These are phyloP conservation scores for Acanthisitta chloris DNA, from an alignment of 2,113 vertebrate species.

Conservation along the genomic window DNA sequence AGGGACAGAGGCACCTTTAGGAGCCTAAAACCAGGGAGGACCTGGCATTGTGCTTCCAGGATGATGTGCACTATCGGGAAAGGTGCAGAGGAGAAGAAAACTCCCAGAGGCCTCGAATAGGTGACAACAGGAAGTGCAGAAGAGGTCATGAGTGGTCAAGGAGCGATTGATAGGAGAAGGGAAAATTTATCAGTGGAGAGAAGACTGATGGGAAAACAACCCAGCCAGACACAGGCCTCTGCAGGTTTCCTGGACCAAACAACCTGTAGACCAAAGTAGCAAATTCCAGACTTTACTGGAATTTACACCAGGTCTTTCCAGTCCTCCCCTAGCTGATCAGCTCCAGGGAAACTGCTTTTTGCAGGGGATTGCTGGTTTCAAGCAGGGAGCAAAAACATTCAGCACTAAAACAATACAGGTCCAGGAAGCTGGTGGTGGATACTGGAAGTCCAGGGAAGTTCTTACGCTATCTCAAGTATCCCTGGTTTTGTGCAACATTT, in stretches of 20 bases:
- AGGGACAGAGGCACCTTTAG: too few species aligned
- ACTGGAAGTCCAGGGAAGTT: background rate
- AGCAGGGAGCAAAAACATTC: fast-evolving
- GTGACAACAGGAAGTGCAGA: too few species aligned
- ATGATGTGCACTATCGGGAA: too few species aligned
- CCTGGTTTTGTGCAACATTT: fast-evolving
- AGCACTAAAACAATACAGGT: fast-evolving
- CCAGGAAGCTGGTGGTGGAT: background rate
- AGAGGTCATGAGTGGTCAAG: too few species aligned
- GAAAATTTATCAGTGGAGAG: too few species aligned
- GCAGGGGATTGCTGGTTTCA: background rate
- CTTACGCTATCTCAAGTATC: fast-evolving
- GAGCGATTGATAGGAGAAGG: background rate
- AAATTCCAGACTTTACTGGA: background rate
- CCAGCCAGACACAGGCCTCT: too few species aligned
- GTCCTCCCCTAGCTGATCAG: background rate
- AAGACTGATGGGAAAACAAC: too few species aligned
- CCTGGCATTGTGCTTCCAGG: too few species aligned
- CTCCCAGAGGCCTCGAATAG: too few species aligned
- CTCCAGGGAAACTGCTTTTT: background rate
- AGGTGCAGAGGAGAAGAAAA: too few species aligned
- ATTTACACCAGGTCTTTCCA: fast-evolving
- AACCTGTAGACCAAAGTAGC: too few species aligned
- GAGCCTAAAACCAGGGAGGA: too few species aligned
- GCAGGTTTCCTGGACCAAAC: background rate